Evolutionary conservation across 2,888 invertebrate genomes (phyloP), one percentile per base, ranked within the genome.

Genomic region (Electrophaes corylata): DNA sequence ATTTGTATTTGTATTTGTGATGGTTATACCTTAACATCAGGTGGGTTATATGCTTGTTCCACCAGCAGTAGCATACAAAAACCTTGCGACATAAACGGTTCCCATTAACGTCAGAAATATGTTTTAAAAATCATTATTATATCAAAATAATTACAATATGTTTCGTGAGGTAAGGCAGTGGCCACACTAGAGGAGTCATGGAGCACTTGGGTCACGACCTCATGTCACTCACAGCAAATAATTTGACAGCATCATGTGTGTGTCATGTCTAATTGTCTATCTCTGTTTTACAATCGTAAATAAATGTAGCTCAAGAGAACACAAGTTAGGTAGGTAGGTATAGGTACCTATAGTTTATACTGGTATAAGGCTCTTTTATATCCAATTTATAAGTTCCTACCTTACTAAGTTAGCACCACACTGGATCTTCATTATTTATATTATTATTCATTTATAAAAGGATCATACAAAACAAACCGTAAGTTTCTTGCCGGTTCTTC

Each of bases 211-310:
- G 55, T 43, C 57, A 19, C 23, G 44, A 46, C 50, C 41, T 47
- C 14, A 43, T 35, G 46, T 49, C 54, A 16, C 59, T 47, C 52
- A 51, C 37, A 54, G 57, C 57, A 60, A 64, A 60, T 60, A 60
- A 60, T 60, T 33, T 65, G 62, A 62, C 64, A 45, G 54, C 40
- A 35, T 53, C 51, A 44, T 47, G 50, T 40, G 18, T 46, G 57
- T 49, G 44, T 55, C 48, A 37, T 19, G 55, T 55, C 46, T 33
- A 31, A 31, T 23, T 16, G 53, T 54, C 48, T 35, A 43, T 47
- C 40, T 40, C 12, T 16, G 37, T 29, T 29, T 37, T 37, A 16
- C 37, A 8, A 37, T 37, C 35, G 14, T 35, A 5, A 1, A 6
- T 35, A 5, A 1, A 35, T 35, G 14, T 35, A 35, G 12, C 35